phyloP scores from a whole-genome alignment of 2,113 vertebrate genomes.

The Deroptyus accipitrinus region DNA sequence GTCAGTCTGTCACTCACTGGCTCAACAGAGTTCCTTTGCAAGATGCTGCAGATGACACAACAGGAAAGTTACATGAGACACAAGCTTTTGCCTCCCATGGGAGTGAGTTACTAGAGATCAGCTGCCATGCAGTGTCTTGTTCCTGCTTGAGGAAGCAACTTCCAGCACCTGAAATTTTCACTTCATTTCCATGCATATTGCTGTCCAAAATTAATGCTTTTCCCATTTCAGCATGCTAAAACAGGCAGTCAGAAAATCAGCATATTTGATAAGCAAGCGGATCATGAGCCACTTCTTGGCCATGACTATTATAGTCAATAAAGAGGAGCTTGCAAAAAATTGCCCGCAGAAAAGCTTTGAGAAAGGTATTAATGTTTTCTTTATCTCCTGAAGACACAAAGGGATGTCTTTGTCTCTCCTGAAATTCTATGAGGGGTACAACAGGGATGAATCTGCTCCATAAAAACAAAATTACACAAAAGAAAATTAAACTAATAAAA shows the following conservation, averaged over 20 bases:
- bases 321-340: not conserved
- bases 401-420: not conserved
- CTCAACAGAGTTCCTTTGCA: not conserved
- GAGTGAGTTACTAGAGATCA: not conserved
- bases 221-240: not conserved
- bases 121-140: not conserved
- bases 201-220: constrained; percentile 1
- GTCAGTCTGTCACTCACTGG: not conserved
- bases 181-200: constrained; percentile 16
- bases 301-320: not conserved
- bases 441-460: constrained; percentile 45
- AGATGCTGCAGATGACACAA: not conserved
- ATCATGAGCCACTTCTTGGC: not conserved
- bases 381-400: constrained; percentile 19
- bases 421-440: constrained; percentile 19
- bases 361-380: constrained; percentile 11
- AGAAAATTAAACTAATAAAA: constrained; percentile 76
- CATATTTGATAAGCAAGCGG: not conserved
- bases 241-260: constrained; percentile 3
- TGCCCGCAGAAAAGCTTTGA: not conserved
- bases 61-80: not conserved
- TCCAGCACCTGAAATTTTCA: not conserved
- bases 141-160: not conserved
- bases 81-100: not conserved
- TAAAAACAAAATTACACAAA: constrained; percentile 64